These are phyloP conservation scores for Teleopsis dalmanni DNA, from an alignment of 1,140 invertebrate genomes.

Conservation along the genomic window DNA sequence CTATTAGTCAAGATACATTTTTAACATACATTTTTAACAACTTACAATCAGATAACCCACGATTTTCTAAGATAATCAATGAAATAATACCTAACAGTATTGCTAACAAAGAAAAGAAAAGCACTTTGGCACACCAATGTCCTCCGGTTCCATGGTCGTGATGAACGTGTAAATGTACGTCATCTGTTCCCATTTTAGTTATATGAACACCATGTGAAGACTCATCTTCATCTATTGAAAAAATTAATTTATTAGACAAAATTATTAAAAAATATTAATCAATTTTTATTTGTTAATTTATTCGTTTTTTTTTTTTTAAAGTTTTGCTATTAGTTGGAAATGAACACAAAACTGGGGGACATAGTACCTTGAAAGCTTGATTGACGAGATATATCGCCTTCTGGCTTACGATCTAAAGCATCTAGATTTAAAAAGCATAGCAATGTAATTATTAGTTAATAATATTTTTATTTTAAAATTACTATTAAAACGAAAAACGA, in stretches of 20 bases:
- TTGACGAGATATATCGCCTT: conserved; percentile 37
- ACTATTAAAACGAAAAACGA: no score
- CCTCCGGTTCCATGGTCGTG: conserved; percentile 66
- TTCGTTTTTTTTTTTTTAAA: not conserved
- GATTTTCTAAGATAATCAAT: conserved; percentile 69
- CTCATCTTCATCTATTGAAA: conserved; percentile 25
- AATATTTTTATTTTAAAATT: not conserved
- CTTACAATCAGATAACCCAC: conserved; percentile 68
- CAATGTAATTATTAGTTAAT: not conserved
- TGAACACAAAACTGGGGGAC: not conserved
- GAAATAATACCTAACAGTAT: conserved; percentile 63
- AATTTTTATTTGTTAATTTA: not conserved
- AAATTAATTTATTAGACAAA: not conserved
- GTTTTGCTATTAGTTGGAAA: not conserved
- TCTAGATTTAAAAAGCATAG: conserved; percentile 5
- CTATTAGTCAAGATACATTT: no score
- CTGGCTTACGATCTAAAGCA: conserved; percentile 33
- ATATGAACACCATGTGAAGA: conserved; percentile 39
- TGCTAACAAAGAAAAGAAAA: conserved; percentile 67
- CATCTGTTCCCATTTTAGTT: conserved; percentile 43
- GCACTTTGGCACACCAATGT: conserved; percentile 71
- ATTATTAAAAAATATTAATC: not conserved
- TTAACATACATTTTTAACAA: conserved; percentile 22
- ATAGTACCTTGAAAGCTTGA: conserved; percentile 40
- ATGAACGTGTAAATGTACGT: conserved; percentile 64